phyloP scores from a whole-genome alignment of 2,797 vertebrate species.

The Hippopotamyrus pictus region DNA sequence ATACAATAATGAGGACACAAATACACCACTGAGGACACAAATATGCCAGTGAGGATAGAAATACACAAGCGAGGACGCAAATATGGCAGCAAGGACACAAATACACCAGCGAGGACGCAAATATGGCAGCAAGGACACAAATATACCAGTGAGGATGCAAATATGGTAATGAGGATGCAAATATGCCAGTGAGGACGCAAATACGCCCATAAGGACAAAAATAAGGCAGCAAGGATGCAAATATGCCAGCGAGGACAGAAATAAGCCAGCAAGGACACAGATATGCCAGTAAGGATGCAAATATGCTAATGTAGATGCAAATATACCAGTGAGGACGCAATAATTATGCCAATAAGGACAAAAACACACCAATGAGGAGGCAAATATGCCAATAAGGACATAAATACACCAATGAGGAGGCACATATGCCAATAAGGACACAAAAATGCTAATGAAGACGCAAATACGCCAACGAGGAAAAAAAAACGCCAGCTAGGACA shows the following conservation, averaged over 20 bases:
- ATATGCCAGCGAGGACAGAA: background rate
- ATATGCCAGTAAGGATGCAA: background rate
- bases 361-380: background rate
- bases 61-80: background rate
- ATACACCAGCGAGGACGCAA: background rate
- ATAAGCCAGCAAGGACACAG: background rate
- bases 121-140: rapidly evolving
- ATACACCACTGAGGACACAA: background rate
- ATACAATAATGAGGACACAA: background rate
- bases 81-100: background rate
- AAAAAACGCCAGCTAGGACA: background rate
- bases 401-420: background rate
- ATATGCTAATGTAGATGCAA: background rate
- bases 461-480: background rate
- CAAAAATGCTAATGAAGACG: background rate
- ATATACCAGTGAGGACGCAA: background rate
- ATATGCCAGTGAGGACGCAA: background rate
- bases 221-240: background rate
- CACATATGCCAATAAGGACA: background rate
- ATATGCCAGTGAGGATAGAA: background rate
- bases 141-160: background rate
- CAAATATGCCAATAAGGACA: background rate
- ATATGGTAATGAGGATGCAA: background rate
- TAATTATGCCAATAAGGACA: background rate
- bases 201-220: background rate